phyloP scores from a whole-genome alignment of 2,113 vertebrate species.

The Neoarius graeffei region DNA sequence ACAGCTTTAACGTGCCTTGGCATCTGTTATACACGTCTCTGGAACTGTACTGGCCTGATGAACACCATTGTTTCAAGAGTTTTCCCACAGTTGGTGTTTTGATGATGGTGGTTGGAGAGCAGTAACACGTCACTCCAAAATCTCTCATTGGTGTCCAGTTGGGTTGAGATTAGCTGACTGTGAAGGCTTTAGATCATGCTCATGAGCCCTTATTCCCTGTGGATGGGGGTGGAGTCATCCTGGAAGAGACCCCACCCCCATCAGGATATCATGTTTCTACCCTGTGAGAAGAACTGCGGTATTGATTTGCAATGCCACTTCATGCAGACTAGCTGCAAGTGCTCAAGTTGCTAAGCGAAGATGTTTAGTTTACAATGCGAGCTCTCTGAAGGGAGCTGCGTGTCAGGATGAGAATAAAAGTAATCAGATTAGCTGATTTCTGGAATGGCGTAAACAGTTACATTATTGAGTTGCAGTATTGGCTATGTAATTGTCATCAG shows the following conservation, averaged over 20 bases:
- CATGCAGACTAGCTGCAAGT: neutral
- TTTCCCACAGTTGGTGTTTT: neutral
- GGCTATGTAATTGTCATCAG: slow-evolving; percentile 3
- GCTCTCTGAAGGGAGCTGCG: neutral
- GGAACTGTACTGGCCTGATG: neutral
- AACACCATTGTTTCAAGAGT: neutral
- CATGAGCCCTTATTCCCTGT: neutral
- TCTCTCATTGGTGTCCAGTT: neutral
- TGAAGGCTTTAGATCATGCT: neutral
- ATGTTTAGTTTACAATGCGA: neutral
- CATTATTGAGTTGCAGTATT: neutral
- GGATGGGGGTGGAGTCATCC: neutral
- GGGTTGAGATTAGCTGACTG: neutral
- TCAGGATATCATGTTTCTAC: neutral
- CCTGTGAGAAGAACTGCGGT: neutral
- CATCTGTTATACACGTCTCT: neutral
- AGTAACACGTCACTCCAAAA: neutral
- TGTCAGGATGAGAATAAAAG: neutral
- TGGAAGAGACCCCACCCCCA: neutral
- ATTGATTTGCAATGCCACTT: neutral
- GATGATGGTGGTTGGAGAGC: neutral
- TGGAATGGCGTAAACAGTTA: neutral
- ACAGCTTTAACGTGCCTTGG: neutral
- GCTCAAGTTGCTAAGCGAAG: neutral
- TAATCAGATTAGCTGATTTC: neutral